These are phyloP conservation scores for Phalacrocorax pelagicus DNA, from an alignment of 2,113 vertebrate species.

Conservation along the genomic window DNA sequence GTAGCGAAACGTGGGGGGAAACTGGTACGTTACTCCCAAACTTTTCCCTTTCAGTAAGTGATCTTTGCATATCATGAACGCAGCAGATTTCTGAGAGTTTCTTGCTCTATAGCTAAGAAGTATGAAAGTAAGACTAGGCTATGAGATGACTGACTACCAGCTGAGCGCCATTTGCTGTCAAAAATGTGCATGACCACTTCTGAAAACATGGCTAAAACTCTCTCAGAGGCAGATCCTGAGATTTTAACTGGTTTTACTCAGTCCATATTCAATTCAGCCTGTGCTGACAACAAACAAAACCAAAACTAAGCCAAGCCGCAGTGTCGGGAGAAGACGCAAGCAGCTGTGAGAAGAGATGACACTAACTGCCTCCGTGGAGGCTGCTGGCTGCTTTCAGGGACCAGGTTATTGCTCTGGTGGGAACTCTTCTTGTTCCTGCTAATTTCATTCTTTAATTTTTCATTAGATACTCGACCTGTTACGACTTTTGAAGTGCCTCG, in stretches of 20 bases:
- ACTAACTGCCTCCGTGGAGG: not conserved
- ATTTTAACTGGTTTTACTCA: not conserved
- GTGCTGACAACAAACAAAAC: not conserved
- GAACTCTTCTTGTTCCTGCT: not conserved
- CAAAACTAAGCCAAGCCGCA: not conserved
- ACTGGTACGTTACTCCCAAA: not conserved
- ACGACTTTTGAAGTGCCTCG: not conserved
- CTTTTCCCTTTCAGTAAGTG: not conserved
- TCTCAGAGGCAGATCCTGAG: not conserved
- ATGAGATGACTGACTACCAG: not conserved
- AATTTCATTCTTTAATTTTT: not conserved
- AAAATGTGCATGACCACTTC: not conserved
- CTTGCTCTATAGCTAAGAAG: not conserved
- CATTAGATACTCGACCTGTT: not conserved
- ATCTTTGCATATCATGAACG: not conserved
- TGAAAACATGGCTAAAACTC: not conserved
- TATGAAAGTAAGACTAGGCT: not conserved
- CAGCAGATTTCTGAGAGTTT: not conserved
- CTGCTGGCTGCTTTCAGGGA: not conserved
- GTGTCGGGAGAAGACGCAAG: accelerated
- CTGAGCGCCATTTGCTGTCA: not conserved
- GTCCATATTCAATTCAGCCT: not conserved
- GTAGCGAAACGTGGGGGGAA: not conserved
- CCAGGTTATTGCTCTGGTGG: not conserved
- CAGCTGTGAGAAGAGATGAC: not conserved